Conservation (phyloP, 2,888 invertebrate species). For the Orgyia antiqua region DNA sequence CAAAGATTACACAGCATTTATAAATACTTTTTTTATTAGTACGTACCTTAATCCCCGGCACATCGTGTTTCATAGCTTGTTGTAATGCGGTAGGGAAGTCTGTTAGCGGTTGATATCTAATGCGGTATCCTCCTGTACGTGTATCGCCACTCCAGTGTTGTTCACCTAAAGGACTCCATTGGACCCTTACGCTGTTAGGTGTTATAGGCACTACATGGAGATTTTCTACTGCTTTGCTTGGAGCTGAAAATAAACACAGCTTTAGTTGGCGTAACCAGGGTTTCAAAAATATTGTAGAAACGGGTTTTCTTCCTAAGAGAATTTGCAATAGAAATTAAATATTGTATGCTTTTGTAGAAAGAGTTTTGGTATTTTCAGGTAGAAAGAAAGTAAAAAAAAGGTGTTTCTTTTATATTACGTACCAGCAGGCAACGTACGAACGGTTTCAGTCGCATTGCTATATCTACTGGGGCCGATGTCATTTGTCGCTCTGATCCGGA, state of each 20-base stretch:
- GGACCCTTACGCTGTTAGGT: constrained; percentile 94
- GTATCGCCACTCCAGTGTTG: constrained; percentile 93
- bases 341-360: no score
- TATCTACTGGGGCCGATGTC: constrained; percentile 96
- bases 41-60: constrained; percentile 88
- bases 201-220: constrained; percentile 96
- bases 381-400: no score
- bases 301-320: no score
- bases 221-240: constrained; percentile 88
- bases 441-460: constrained; percentile 92
- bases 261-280: no score
- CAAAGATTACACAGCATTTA: no score
- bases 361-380: no score
- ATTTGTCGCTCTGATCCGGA: constrained; percentile 96
- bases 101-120: constrained; percentile 92
- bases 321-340: no score
- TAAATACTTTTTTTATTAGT: no score
- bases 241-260: constrained; percentile 84
- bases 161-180: constrained; percentile 90
- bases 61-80: constrained; percentile 89
- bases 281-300: no score
- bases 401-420: no score
- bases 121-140: constrained; percentile 91
- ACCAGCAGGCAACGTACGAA: constrained; percentile 92
- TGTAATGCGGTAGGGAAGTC: constrained; percentile 93